Conservation (phyloP, 2,113 vertebrate genomes). For the Misgurnus anguillicaudatus region DNA sequence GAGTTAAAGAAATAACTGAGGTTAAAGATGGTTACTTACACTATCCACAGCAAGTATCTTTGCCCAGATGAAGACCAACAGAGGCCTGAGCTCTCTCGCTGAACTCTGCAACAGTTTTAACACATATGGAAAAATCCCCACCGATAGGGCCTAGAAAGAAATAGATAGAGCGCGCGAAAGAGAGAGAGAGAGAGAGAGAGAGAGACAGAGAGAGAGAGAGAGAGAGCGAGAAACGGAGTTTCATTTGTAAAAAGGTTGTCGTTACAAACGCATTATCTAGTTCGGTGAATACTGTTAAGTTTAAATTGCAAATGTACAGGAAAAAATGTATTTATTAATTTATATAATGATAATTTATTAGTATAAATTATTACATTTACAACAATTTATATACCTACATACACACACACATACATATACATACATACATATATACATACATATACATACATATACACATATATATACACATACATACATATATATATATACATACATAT, state of each 20-base stretch:
- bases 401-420: too few species aligned
- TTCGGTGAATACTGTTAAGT: too few species aligned
- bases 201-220: slow-evolving; percentile 40
- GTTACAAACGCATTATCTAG: too few species aligned
- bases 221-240: slow-evolving; percentile 67
- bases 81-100: slow-evolving; percentile 90
- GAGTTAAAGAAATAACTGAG: not conserved
- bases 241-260: not conserved
- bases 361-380: too few species aligned
- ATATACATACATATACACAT: too few species aligned
- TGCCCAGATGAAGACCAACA: slow-evolving; percentile 99
- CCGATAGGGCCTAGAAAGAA: slow-evolving; percentile 85
- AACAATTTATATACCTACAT: too few species aligned
- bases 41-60: slow-evolving; percentile 99
- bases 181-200: not conserved
- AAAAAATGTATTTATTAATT: too few species aligned
- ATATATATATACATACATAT: too few species aligned
- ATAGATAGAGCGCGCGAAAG: slow-evolving; percentile 32
- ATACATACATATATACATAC: too few species aligned
- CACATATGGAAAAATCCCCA: slow-evolving; percentile 97
- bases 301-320: too few species aligned
- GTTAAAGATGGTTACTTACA: slow-evolving; percentile 74
- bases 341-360: too few species aligned
- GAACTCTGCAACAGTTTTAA: slow-evolving; percentile 97
- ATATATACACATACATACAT: too few species aligned